A percentile compares a stretch with the other conserved stretches of the same genome.
These are phyloP conservation scores for Cyclargus thomasi DNA, from an alignment of 1,140 invertebrate genomes.

Conservation along the genomic window DNA sequence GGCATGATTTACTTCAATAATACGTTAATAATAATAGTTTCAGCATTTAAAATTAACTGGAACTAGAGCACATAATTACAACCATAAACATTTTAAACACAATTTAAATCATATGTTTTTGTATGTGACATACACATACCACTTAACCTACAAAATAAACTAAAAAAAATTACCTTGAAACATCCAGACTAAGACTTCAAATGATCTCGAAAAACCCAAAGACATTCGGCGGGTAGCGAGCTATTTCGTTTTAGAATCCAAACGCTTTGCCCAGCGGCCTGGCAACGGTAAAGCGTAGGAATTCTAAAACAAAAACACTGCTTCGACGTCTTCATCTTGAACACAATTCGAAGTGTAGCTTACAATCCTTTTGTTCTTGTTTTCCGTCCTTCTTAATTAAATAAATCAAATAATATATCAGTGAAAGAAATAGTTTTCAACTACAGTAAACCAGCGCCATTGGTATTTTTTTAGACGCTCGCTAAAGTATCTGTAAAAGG, in stretches of 20 bases:
- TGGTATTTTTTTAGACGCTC: too few species aligned
- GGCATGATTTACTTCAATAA: too few species aligned
- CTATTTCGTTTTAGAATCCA: conserved; percentile 72
- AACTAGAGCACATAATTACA: too few species aligned
- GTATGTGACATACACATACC: too few species aligned
- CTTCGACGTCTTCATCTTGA: conserved; percentile 26
- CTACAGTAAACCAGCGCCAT: too few species aligned
- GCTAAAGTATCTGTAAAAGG: too few species aligned
- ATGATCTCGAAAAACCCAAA: conserved; percentile 15
- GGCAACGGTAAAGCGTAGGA: conserved; percentile 75
- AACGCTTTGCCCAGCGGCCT: conserved; percentile 72
- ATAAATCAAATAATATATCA: too few species aligned
- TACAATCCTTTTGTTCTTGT: conserved; percentile 15
- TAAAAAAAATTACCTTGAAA: not conserved
- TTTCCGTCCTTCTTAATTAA: not conserved
- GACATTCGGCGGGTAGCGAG: conserved; percentile 32
- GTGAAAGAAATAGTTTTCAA: too few species aligned
- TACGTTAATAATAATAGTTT: too few species aligned
- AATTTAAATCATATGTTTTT: too few species aligned
- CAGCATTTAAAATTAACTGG: too few species aligned
- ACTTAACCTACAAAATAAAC: not conserved
- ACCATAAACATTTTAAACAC: too few species aligned
- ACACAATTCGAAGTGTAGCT: conserved; percentile 19
- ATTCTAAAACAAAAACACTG: conserved; percentile 67
- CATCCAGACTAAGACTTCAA: not conserved